These are phyloP conservation scores for Halcyon senegalensis DNA, from an alignment of 2,113 vertebrate species.

Conservation along the genomic window DNA sequence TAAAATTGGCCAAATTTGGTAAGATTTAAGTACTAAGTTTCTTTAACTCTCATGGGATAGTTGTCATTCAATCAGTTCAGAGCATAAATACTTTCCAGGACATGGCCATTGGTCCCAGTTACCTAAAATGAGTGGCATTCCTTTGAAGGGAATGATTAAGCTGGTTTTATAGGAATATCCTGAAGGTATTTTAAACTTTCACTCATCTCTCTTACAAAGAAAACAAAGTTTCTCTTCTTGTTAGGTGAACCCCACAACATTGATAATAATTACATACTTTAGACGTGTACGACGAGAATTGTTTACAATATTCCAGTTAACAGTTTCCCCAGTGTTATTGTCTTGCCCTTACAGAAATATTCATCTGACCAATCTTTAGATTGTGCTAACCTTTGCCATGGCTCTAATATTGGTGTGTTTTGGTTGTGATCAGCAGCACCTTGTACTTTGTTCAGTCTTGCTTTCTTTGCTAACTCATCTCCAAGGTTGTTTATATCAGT, in stretches of 20 bases:
- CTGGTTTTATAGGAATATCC: not conserved
- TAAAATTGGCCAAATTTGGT: not conserved
- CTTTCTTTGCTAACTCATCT: conserved; percentile 14
- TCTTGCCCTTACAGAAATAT: not conserved
- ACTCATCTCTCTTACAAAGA: too few relatives aligned
- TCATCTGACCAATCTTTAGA: not conserved
- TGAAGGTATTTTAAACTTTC: not conserved
- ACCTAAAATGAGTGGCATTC: not conserved
- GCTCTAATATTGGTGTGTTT: not conserved
- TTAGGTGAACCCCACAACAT: not conserved
- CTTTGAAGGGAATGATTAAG: not conserved
- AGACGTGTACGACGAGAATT: not conserved
- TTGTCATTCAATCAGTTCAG: not conserved
- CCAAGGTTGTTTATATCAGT: conserved; percentile 27
- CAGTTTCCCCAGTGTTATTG: not conserved
- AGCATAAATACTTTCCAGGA: not conserved
- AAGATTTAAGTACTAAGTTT: not conserved
- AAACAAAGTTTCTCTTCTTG: not conserved
- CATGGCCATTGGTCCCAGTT: not conserved
- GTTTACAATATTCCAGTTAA: not conserved
- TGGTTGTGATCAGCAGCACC: not conserved
- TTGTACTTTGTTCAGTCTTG: not conserved
- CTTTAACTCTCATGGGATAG: not conserved
- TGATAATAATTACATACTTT: not conserved
- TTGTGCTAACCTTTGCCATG: not conserved